Conservation (phyloP, 2,888 invertebrate species). For the Dryobota labecula region DNA sequence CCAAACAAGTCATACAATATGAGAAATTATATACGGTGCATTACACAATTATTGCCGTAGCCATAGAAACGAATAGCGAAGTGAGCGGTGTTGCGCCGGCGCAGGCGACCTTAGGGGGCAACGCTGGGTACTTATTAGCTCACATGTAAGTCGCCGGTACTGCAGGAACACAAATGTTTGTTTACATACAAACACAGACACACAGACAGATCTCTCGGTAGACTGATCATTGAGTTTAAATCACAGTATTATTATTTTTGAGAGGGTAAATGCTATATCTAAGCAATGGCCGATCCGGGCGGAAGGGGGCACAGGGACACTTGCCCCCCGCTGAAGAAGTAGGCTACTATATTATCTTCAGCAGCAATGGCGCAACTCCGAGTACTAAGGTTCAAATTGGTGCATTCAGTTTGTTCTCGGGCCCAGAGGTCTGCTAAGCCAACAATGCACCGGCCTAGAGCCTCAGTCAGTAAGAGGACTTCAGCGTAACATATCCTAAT, state of each 20-base stretch:
- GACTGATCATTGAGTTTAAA: not conserved
- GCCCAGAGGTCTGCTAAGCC: too few species aligned
- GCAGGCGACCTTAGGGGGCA: slow-evolving; percentile 57
- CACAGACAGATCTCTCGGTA: slow-evolving; percentile 6
- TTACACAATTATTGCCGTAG: slow-evolving; percentile 54
- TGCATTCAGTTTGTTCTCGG: too few species aligned
- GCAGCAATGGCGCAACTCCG: too few species aligned
- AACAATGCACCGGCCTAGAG: too few species aligned
- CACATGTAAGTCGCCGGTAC: slow-evolving; percentile 16
- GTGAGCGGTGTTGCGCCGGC: slow-evolving; percentile 56
- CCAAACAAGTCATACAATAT: slow-evolving; percentile 14
- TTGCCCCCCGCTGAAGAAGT: too few species aligned
- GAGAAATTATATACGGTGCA: slow-evolving; percentile 52
- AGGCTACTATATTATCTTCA: too few species aligned
- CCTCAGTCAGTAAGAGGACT: too few species aligned
- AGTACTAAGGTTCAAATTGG: too few species aligned
- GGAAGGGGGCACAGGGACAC: too few species aligned
- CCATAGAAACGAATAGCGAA: slow-evolving; percentile 48
- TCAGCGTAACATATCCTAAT: too few species aligned
- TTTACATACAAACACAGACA: slow-evolving; percentile 41
- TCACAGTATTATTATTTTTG: not conserved
- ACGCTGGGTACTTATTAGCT: slow-evolving; percentile 25
- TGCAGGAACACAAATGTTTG: slow-evolving; percentile 32
- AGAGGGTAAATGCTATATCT: not conserved
- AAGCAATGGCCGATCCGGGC: too few species aligned